A percentile compares a stretch with the other conserved stretches of the same genome.
Conservation (phyloP, 2,113 vertebrate genomes). For the Thunnus thynnus region DNA sequence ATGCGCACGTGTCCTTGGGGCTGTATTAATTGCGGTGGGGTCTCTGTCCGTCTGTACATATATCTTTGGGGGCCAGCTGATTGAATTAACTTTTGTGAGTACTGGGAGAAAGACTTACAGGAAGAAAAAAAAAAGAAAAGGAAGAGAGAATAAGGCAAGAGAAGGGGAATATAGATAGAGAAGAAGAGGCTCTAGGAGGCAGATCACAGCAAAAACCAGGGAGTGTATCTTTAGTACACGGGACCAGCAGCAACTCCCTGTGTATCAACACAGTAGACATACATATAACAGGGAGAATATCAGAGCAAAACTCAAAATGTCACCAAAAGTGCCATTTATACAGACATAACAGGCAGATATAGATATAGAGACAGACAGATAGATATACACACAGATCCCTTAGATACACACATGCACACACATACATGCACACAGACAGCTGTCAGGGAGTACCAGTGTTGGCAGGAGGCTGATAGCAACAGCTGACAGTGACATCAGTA, state of each 20-base stretch:
- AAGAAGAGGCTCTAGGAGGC: background rate
- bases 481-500: conserved; percentile 35
- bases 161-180: background rate
- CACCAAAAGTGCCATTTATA: too few relatives aligned
- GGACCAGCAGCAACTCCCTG: background rate
- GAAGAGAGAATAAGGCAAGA: background rate
- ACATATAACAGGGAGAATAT: background rate
- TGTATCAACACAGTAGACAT: background rate
- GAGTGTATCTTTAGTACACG: background rate
- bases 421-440: conserved; percentile 4
- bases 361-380: background rate
- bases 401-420: background rate
- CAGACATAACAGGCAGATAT: background rate
- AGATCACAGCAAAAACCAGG: background rate
- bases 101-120: conserved; percentile 16
- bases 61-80: conserved; percentile 64
- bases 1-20: conserved; percentile 59
- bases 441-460: conserved; percentile 10
- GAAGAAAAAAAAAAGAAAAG: background rate
- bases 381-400: background rate
- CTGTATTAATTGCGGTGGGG: conserved; percentile 74
- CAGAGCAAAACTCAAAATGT: too few relatives aligned
- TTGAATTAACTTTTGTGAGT: conserved; percentile 69
- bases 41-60: conserved; percentile 76
- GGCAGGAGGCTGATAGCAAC: conserved; percentile 30